A percentile compares a stretch with the other conserved stretches of the same genome.
Conservation (phyloP, 2,797 vertebrate genomes). For the Poeciliopsis infans region DNA sequence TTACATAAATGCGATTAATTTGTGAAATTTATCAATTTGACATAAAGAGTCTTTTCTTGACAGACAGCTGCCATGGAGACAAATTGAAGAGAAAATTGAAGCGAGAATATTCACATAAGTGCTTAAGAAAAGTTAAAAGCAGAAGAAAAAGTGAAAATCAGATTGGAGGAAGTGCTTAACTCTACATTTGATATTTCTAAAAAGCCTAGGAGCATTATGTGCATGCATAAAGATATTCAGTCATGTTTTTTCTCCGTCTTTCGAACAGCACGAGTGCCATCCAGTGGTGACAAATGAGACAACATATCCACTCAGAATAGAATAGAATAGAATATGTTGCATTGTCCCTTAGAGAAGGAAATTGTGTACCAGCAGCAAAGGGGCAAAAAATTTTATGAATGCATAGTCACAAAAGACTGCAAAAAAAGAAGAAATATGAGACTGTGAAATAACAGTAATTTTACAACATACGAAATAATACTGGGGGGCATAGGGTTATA, state of each 20-base stretch:
- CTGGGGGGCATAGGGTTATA: no score
- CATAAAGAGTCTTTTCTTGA: not conserved
- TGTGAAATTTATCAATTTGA: not conserved
- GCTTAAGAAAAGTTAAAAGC: not conserved
- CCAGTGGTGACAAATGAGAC: slow-evolving; percentile 49
- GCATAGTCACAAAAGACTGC: not conserved
- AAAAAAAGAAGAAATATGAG: not conserved
- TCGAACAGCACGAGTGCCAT: slow-evolving; percentile 40
- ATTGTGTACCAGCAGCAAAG: not conserved
- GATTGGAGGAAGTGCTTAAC: not conserved
- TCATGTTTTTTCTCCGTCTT: slow-evolving; percentile 6
- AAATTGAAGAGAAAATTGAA: not conserved
- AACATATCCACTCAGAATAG: slow-evolving; percentile 9
- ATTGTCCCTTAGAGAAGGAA: not conserved
- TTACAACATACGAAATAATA: not conserved
- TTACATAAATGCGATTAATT: not conserved
- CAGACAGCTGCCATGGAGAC: not conserved
- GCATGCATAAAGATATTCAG: not conserved
- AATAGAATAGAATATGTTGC: not conserved
- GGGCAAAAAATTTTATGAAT: not conserved
- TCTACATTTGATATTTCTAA: not conserved
- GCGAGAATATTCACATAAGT: not conserved
- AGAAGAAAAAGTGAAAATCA: not conserved
- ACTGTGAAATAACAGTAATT: no score
- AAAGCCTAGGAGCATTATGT: not conserved